These are phyloP conservation scores for Okamejei kenojei DNA, from an alignment of 2,797 vertebrate genomes.

Conservation along the genomic window DNA sequence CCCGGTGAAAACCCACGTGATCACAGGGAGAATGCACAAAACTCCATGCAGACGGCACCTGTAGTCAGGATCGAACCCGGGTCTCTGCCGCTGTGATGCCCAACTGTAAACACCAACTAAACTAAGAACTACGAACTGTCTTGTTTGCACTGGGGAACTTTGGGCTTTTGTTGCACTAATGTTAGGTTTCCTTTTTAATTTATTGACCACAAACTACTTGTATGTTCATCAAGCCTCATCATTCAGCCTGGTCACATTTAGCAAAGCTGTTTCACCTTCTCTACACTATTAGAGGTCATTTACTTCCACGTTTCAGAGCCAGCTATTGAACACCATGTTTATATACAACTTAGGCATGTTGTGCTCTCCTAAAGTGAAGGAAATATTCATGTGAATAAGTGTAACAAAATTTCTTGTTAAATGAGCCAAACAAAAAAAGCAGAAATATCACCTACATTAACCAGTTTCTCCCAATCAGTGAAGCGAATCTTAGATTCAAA, in stretches of 20 bases:
- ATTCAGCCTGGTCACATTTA: not conserved
- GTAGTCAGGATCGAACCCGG: too few species aligned
- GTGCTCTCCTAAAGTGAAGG: not conserved
- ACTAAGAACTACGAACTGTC: too few species aligned
- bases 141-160: too few species aligned
- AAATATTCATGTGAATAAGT: not conserved
- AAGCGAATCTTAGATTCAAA: slow-evolving; percentile 77
- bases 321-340: not conserved
- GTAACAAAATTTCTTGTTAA: slow-evolving; percentile 4
- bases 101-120: too few species aligned
- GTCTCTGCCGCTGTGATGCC: too few species aligned
- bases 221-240: not conserved
- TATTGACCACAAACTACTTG: not conserved
- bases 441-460: slow-evolving; percentile 61
- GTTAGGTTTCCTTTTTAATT: too few species aligned
- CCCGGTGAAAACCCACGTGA: too few species aligned
- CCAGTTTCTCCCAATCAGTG: slow-evolving; percentile 71
- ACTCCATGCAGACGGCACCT: too few species aligned
- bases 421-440: not conserved
- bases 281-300: not conserved
- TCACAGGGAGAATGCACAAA: too few species aligned
- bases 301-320: not conserved
- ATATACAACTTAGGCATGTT: not conserved
- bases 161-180: too few species aligned
- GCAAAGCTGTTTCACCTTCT: not conserved